These are phyloP conservation scores for Aphelenchoides bicaudatus DNA, from an alignment of 2,888 invertebrate species.

Conservation along the genomic window DNA sequence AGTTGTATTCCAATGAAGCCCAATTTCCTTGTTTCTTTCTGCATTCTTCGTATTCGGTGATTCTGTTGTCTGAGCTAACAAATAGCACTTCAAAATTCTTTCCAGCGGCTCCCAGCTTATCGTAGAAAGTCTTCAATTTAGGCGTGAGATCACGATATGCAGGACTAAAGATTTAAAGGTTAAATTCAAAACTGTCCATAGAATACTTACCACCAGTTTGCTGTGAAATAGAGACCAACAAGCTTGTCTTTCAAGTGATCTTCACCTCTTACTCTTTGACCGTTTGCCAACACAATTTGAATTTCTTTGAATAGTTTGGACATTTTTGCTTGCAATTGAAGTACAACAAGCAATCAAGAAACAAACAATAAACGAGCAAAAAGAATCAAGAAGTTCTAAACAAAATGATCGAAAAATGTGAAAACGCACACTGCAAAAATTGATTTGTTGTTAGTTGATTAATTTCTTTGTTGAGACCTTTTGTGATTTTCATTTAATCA, in stretches of 20 bases:
- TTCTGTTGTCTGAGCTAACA: conserved; percentile 49
- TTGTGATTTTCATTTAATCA: too few relatives aligned
- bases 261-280: conserved; percentile 40
- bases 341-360: too few relatives aligned
- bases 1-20: conserved; percentile 49
- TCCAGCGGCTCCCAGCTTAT: conserved; percentile 43
- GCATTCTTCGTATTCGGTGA: conserved; percentile 53
- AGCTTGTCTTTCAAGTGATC: conserved; percentile 59
- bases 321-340: too few relatives aligned
- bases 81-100: conserved; percentile 55
- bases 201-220: conserved; percentile 67
- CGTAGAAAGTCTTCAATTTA: conserved; percentile 53
- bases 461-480: too few relatives aligned
- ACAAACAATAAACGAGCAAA: too few relatives aligned
- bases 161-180: too few relatives aligned
- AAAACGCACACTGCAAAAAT: too few relatives aligned
- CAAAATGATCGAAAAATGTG: too few relatives aligned
- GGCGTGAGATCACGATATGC: conserved; percentile 58
- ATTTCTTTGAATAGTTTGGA: conserved; percentile 41
- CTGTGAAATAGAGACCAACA: conserved; percentile 65
- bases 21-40: conserved; percentile 52
- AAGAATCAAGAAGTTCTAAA: too few relatives aligned
- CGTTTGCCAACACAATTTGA: conserved; percentile 34
- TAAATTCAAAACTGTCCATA: too few relatives aligned
- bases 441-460: too few relatives aligned